Evolutionary conservation across 2,888 invertebrate genomes (phyloP), one percentile per base, ranked within the genome.

Genomic region (Frankliniella intonsa): DNA sequence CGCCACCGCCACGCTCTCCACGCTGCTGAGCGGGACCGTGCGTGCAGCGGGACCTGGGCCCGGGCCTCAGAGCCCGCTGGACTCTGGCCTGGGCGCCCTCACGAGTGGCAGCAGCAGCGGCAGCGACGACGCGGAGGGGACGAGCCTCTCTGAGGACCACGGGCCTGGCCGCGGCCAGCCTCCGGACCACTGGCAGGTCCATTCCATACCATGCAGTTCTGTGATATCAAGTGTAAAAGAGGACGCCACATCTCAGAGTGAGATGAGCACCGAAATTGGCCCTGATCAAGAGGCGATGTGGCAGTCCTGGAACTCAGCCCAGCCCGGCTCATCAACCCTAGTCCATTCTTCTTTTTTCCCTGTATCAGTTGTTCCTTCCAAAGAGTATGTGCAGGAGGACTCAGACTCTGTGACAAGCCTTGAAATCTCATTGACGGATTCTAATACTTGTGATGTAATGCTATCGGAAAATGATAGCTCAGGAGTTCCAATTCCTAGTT

Each of bases 1-100:
- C 82, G 92, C 92, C 0, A 92, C 91, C 82, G 92, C 91, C 76
- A 92, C 91, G 85, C 87, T 92, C 82, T 91, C 90, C 83, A 91
- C 91, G 0, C 87, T 92, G 50, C 86, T 92, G 22, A 69, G 22
- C 69, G 22, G n/a, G 14, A 55, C 12, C 55, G 55, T 55, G 55
- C 51, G 88, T 90, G 81, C 90, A 90, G 55, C 55, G 55, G 8
- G 17, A 11, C 10, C 51, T 12, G 51, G 9, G 51, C 10, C 55
- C 55, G 55, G 55, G 8, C 55, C 55, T 8, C 55, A 55, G 55
- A 69, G 69, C 69, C 69, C 69, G 69, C 69, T 69, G 69, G 69
- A 69, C 69, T 22, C 22, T 7, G 69, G 69, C 7, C 69, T 69
- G n/a, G 69, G 69, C 69, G 55, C 55, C 14, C 55, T 55, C 3